Conservation (phyloP, 37 sponge, comb jelly and placozoan species). For the Corticium candelabrum region DNA sequence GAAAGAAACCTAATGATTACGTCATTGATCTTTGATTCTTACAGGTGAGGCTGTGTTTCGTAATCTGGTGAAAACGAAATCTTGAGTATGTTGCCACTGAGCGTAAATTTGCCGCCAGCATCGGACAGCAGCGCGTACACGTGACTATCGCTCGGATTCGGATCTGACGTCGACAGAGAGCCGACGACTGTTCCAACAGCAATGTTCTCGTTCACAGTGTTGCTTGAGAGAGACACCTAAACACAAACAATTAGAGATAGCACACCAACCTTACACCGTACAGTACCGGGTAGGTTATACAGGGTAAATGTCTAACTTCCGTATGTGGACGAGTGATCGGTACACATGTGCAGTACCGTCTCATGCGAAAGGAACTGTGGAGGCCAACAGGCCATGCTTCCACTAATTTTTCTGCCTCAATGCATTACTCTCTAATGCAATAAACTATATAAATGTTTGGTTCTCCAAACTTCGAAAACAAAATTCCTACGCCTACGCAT, state of each 20-base stretch:
- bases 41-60: conserved; percentile 1
- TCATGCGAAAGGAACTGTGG: no score
- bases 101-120: background rate
- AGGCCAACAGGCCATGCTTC: no score
- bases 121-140: background rate
- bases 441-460: no score
- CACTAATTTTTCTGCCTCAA: no score
- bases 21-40: no score
- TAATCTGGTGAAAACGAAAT: background rate
- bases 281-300: background rate
- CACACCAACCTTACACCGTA: background rate
- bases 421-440: no score
- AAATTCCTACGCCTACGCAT: no score
- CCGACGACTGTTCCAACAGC: background rate
- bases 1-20: no score
- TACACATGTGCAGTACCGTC: no score
- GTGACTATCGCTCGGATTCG: conserved; percentile 9
- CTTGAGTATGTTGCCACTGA: background rate
- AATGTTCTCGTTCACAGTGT: background rate
- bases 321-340: background rate
- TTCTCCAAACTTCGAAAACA: no score
- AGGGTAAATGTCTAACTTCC: background rate
- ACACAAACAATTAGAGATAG: background rate
- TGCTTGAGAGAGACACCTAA: background rate
- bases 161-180: background rate